phyloP scores from a whole-genome alignment of 2,113 vertebrate species.

The Empidonax alnorum region DNA sequence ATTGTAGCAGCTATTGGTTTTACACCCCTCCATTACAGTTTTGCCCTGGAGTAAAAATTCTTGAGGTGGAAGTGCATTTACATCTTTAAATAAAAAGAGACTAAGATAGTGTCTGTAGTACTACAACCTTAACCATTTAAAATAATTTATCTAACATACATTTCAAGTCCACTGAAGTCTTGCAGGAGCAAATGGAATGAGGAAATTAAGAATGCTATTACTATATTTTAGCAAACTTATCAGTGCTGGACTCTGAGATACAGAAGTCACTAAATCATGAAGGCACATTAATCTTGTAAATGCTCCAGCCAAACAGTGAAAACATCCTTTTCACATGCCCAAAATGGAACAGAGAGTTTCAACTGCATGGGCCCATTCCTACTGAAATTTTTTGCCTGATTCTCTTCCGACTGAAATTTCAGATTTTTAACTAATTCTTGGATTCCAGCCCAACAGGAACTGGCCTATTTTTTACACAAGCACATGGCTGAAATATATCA shows the following conservation, averaged over 20 bases:
- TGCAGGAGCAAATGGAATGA: background rate
- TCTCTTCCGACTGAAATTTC: background rate
- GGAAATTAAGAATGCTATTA: background rate
- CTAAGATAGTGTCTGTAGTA: background rate
- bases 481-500: background rate
- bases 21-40: constrained; percentile 31
- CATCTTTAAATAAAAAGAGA: constrained; percentile 20
- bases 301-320: background rate
- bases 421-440: background rate
- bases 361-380: background rate
- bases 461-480: background rate
- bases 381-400: background rate
- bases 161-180: background rate
- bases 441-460: background rate
- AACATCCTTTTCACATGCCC: background rate
- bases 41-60: constrained; percentile 59
- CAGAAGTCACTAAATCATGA: background rate
- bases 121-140: background rate
- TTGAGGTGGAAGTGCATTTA: constrained; percentile 27
- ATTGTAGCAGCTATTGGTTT: constrained; percentile 58
- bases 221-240: background rate
- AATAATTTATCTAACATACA: background rate
- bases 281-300: background rate
- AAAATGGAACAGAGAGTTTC: background rate
- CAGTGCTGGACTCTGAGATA: background rate